Evolutionary conservation across 2,113 vertebrate species (phyloP).

Genomic region (Proteles cristata): DNA sequence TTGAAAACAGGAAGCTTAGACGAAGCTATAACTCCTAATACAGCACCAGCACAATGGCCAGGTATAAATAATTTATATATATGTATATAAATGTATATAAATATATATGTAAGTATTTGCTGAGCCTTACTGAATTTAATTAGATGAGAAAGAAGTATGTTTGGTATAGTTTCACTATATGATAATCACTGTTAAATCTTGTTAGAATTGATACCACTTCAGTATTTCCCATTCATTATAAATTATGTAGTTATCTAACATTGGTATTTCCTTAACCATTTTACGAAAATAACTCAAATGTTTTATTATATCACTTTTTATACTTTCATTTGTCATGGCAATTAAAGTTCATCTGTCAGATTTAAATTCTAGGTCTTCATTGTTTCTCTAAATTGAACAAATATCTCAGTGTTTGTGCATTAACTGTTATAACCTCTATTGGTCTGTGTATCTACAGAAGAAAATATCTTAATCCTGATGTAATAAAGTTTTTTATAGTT

Average conservation of each 20-base stretch:
- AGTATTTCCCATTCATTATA: background rate
- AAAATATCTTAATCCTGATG: conserved; percentile 44
- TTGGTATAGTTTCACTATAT: conserved; percentile 17
- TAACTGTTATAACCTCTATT: background rate
- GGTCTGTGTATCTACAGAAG: conserved; percentile 29
- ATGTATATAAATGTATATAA: background rate
- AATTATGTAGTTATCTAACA: background rate
- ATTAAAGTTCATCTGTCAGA: conserved; percentile 1
- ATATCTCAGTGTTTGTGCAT: background rate
- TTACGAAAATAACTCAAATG: conserved; percentile 29
- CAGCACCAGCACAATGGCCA: conserved; percentile 97
- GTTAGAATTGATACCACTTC: conserved; percentile 5
- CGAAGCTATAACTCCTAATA: conserved; percentile 94
- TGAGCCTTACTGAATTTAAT: conserved; percentile 13
- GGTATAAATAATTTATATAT: conserved; percentile 86
- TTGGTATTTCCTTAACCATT: conserved; percentile 29
- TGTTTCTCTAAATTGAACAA: conserved; percentile 46
- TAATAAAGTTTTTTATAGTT: background rate
- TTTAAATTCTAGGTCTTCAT: background rate
- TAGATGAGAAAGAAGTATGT: conserved; percentile 27
- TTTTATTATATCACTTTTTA: conserved; percentile 44
- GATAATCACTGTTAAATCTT: conserved; percentile 54
- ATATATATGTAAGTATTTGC: background rate
- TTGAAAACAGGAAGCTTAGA: conserved; percentile 90
- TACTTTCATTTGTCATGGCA: background rate